Conservation (phyloP, 1,140 invertebrate species). For the Panagrolaimus sp. region DNA sequence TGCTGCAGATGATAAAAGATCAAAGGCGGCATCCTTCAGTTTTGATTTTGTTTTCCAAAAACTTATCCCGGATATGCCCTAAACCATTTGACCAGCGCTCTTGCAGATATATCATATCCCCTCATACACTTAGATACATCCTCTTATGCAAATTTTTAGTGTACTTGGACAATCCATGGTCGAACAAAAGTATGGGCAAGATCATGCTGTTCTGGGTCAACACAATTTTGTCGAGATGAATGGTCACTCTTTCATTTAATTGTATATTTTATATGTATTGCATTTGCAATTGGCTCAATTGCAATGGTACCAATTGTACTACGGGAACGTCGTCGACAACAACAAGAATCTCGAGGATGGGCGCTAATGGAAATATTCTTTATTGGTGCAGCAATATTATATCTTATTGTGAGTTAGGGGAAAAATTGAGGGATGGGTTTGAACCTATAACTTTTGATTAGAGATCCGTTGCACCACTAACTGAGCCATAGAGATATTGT, state of each 20-base stretch:
- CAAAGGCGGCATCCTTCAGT: too few species aligned
- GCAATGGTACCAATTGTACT: conserved; percentile 42
- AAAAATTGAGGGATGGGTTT: neutral
- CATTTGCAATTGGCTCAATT: conserved; percentile 42
- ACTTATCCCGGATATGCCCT: too few species aligned
- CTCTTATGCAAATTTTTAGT: conserved; percentile 27
- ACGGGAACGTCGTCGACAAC: conserved; percentile 43
- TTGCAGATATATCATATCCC: too few species aligned
- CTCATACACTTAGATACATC: too few species aligned
- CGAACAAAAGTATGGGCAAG: conserved; percentile 22
- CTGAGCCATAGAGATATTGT: neutral
- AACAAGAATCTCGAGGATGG: conserved; percentile 75
- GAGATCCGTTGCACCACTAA: too few species aligned
- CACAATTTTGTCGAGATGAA: conserved; percentile 23
- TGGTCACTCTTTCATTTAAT: conserved; percentile 12
- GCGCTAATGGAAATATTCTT: conserved; percentile 78
- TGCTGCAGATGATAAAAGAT: too few species aligned
- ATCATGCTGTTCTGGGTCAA: conserved; percentile 18
- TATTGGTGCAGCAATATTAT: conserved; percentile 74
- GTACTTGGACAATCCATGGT: conserved; percentile 32
- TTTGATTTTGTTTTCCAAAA: too few species aligned
- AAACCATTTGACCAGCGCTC: too few species aligned
- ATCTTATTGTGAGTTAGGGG: conserved; percentile 70
- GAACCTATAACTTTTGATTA: neutral
- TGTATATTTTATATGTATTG: conserved; percentile 33